These are phyloP conservation scores for Trachelus stipa DNA, from an alignment of 2,888 invertebrate genomes.

Conservation along the genomic window DNA sequence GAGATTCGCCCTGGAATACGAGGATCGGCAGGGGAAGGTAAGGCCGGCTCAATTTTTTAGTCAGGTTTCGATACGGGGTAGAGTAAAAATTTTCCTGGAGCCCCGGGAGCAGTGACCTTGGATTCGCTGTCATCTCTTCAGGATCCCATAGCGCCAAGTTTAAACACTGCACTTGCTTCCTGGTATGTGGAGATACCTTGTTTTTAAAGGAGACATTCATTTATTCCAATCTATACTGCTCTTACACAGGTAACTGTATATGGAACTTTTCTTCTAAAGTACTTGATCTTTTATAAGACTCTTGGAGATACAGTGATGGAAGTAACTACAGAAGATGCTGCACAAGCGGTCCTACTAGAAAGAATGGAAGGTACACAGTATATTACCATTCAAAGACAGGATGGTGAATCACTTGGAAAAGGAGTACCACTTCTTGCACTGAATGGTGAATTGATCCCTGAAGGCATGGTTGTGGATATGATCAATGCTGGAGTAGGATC, in stretches of 20 bases:
- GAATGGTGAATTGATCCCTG: constrained; percentile 61
- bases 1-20: constrained; percentile 15
- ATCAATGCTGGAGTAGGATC: constrained; percentile 59
- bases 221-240: too few relatives aligned
- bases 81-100: constrained; percentile 40
- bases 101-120: constrained; percentile 62
- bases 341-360: constrained; percentile 59
- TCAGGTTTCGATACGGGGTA: constrained; percentile 18
- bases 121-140: constrained; percentile 54
- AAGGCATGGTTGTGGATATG: constrained; percentile 65
- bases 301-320: constrained; percentile 47
- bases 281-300: too few relatives aligned
- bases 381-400: constrained; percentile 64
- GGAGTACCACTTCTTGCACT: constrained; percentile 58
- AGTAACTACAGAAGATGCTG: constrained; percentile 58
- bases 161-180: constrained; percentile 15
- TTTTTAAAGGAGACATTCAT: too few relatives aligned
- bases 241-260: too few relatives aligned
- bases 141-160: constrained; percentile 28
- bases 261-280: too few relatives aligned
- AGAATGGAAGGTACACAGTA: constrained; percentile 64
- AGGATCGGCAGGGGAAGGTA: constrained; percentile 29
- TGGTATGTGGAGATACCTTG: too few relatives aligned
- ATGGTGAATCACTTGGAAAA: constrained; percentile 59
- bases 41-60: constrained; percentile 23